Conservation (phyloP, 1,140 invertebrate genomes). For the Gonioctena quinquepunctata region DNA sequence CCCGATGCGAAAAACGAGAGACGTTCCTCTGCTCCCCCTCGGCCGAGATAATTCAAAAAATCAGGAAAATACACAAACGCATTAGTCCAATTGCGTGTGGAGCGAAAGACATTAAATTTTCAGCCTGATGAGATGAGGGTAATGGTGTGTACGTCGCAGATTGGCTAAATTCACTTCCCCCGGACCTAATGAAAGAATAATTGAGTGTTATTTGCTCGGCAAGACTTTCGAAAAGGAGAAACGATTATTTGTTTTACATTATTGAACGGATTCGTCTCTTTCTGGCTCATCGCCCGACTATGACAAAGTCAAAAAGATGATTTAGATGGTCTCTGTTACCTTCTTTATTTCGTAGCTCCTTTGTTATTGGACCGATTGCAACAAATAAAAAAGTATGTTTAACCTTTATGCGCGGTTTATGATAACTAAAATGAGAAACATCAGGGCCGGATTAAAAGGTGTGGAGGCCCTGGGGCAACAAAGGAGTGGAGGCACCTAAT, state of each 20-base stretch:
- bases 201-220: slow-evolving; percentile 9
- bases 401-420: no score
- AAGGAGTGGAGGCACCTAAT: no score
- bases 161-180: slow-evolving; percentile 35
- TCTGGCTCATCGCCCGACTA: no score
- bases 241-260: neutral
- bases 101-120: slow-evolving; percentile 48
- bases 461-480: no score
- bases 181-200: slow-evolving; percentile 42
- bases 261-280: no score
- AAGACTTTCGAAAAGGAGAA: neutral
- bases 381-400: no score
- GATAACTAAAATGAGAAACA: no score
- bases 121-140: slow-evolving; percentile 44
- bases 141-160: slow-evolving; percentile 45
- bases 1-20: neutral
- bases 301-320: no score
- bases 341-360: no score
- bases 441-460: no score
- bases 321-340: no score
- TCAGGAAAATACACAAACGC: slow-evolving; percentile 43
- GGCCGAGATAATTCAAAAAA: slow-evolving; percentile 23
- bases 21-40: neutral
- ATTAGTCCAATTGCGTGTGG: slow-evolving; percentile 50
- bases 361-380: neutral